Evolutionary conservation across 2,888 invertebrate genomes (phyloP), one percentile per base, ranked within the genome.

Genomic region (Octonoba sinensis): DNA sequence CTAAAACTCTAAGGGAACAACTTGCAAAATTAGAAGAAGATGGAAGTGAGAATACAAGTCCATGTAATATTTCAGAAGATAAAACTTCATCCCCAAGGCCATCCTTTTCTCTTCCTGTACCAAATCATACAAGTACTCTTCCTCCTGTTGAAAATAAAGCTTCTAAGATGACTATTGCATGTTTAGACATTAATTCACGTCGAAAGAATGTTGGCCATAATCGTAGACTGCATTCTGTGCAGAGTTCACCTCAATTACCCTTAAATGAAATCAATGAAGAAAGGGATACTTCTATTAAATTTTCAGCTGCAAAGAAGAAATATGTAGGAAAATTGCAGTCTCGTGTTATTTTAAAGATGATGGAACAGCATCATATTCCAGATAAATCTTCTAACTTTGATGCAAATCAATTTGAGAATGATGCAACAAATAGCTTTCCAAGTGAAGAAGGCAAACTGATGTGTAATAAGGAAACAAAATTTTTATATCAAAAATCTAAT

Each of bases 251-350:
- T 60, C 92, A 91, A 86, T 87, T 91, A 72, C 88, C 88, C 60
- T 88, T 92, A 62, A 93, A 93, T 86, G 93, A 93, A 88, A 93
- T 93, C 79, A 91, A 91, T 86, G 93, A 93, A 86, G 93, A 93
- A 85, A 91, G 90, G 1, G 91, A 91, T 84, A 88, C 88, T 0
- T 88, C 89, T 27, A 22, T 49, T n/a, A 59, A 59, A 20, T 54
- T 65, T 16, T n/a, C 70, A 12, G 73, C 77, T 65, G 47, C 66
- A 59, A 70, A 69, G 44, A 62, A 77, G 36, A 62, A 84, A 75
- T 72, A 83, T 75, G 66, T 65, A 65, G 54, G 87, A 16, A 86
- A 86, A 75, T 86, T 87, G n/a, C 86, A 87, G 13, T 86, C 86
- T 8, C 85, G 87, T 1, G 88, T 88, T 70, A 86, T 89, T 73